phyloP scores from a whole-genome alignment of 2,113 vertebrate species.

The Tragulus kanchil region DNA sequence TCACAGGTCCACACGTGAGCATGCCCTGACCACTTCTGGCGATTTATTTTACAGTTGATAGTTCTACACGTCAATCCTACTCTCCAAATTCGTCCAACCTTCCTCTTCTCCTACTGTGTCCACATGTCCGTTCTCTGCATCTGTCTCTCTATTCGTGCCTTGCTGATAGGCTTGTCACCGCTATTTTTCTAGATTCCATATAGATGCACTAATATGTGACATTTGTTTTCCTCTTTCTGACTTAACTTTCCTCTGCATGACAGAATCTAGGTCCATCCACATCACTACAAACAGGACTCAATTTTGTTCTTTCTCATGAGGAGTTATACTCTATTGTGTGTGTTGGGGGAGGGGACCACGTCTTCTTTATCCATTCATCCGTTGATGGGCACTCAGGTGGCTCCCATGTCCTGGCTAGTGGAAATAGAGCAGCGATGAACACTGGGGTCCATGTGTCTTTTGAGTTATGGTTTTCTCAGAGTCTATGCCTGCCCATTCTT shows the following conservation, averaged over 20 bases:
- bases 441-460: fast-evolving
- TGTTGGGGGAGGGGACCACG: background rate
- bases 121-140: background rate
- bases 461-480: background rate
- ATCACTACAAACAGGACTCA: background rate
- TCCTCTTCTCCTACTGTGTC: background rate
- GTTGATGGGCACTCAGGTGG: background rate
- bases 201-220: background rate
- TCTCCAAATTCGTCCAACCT: background rate
- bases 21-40: background rate
- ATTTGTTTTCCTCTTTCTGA: background rate
- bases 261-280: background rate
- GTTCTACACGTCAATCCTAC: background rate
- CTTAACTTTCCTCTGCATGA: background rate
- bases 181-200: background rate
- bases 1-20: fast-evolving
- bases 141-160: background rate
- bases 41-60: background rate
- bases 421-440: background rate
- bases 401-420: background rate
- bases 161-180: background rate
- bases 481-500: background rate
- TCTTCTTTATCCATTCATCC: background rate
- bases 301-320: background rate
- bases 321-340: too few species aligned